These are phyloP conservation scores for Pogonomyrmex barbatus DNA, from an alignment of 1,140 invertebrate species.

Conservation along the genomic window DNA sequence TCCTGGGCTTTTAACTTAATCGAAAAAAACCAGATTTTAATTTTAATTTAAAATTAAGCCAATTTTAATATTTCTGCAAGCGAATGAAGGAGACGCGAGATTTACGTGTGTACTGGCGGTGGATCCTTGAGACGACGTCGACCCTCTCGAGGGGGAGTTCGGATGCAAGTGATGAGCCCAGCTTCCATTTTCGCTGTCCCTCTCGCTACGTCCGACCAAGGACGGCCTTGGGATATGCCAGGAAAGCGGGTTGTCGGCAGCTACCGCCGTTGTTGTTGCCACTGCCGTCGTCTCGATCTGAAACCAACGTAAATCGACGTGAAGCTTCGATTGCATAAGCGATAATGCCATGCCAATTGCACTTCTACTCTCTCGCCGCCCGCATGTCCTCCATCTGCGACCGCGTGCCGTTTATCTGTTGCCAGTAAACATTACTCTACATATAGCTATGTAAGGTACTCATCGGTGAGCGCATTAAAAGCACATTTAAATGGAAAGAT, in stretches of 20 bases:
- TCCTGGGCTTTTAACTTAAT: neutral
- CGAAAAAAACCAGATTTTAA: neutral
- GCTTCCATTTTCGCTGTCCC: slow-evolving; percentile 83
- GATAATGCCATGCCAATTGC: slow-evolving; percentile 73
- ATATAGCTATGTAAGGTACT: slow-evolving; percentile 5
- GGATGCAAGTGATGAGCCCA: slow-evolving; percentile 82
- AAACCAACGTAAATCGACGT: slow-evolving; percentile 80
- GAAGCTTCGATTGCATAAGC: slow-evolving; percentile 77
- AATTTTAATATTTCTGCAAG: neutral
- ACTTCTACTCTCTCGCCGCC: slow-evolving; percentile 73
- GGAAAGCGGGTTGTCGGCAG: slow-evolving; percentile 80
- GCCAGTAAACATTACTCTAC: slow-evolving; percentile 59
- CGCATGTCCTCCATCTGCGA: slow-evolving; percentile 71
- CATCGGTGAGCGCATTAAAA: slow-evolving; percentile 51
- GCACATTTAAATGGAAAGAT: slow-evolving; percentile 30
- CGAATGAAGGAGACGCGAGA: slow-evolving; percentile 16
- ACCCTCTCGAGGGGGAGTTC: slow-evolving; percentile 87
- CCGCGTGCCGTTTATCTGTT: slow-evolving; percentile 69
- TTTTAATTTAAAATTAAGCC: neutral
- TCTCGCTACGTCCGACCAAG: slow-evolving; percentile 86
- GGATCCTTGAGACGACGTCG: slow-evolving; percentile 91
- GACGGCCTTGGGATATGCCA: slow-evolving; percentile 93
- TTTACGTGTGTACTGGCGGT: slow-evolving; percentile 92
- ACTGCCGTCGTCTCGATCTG: slow-evolving; percentile 86
- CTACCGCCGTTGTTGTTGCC: slow-evolving; percentile 73